Evolutionary conservation across 2,888 invertebrate species (phyloP), one percentile per base, ranked within the genome.

Genomic region (Clivina fossor): DNA sequence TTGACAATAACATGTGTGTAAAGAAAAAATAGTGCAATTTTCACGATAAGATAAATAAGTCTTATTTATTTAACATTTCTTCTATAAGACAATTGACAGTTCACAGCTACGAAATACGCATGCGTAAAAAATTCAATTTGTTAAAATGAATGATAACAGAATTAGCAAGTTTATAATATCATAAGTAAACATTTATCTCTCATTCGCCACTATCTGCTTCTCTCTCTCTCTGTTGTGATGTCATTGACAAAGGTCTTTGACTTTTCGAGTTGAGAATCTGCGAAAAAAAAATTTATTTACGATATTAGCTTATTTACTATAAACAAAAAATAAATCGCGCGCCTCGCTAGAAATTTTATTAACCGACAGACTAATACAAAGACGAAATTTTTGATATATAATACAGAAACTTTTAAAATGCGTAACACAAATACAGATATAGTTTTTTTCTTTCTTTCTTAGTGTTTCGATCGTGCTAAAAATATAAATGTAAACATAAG

Each of bases 301-400:
- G 49, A 49, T n/a, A n/a, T 49, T 41, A 50, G 28, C 30, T 26
- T 49, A 38, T 50, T 38, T 50, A 40, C 28, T 41, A n/a, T n/a
- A 38, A 40, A 38, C 28, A 38, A 50, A 47, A 38, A 40, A 41
- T 50, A 32, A 32, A 50, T 40, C 40, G 13, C 50, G 41, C 28
- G 41, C n/a, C n/a, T n/a, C 20, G 41, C 13, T 38, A 30, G 38
- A 32, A 19, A 28, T 50, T 40, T 40, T 50, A 50, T 41, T 16
- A 35, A 30, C 19, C 11, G 28, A 18, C n/a, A 18, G 46, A 46
- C 24, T n/a, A n/a, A n/a, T n/a, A n/a, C n/a, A n/a, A n/a, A n/a
- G n/a, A n/a, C n/a, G n/a, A n/a, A n/a, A n/a, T n/a, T n/a, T n/a
- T n/a, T n/a, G n/a, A n/a, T n/a, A n/a, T n/a, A n/a, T n/a, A n/a